Conservation (phyloP, 2,797 vertebrate genomes). For the Pseudomugil gertrudae region DNA sequence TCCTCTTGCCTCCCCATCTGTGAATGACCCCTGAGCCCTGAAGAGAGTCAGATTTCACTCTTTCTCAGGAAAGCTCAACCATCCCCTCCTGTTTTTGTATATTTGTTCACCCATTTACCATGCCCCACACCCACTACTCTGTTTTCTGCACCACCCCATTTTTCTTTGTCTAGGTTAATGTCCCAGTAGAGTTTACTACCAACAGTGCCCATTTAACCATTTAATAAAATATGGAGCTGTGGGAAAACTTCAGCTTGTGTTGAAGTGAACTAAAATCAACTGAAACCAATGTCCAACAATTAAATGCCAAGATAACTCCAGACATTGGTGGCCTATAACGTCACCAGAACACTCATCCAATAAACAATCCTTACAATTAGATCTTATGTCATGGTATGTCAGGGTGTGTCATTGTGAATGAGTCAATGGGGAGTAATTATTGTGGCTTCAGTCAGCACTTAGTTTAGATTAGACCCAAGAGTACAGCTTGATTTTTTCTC, state of each 20-base stretch:
- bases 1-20: constrained; percentile 27
- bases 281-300: constrained; percentile 9
- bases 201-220: constrained; percentile 31
- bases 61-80: constrained; percentile 62
- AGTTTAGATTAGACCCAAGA: constrained; percentile 43
- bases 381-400: constrained; percentile 55
- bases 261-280: constrained; percentile 10
- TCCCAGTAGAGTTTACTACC: constrained; percentile 18
- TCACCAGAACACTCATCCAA: constrained; percentile 33
- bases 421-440: constrained; percentile 63
- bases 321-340: constrained; percentile 32
- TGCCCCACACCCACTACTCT: constrained; percentile 49
- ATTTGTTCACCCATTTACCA: constrained; percentile 59
- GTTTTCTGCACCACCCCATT: constrained; percentile 44
- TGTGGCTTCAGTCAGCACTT: constrained; percentile 47
- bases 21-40: constrained; percentile 59
- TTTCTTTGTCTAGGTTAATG: constrained; percentile 16
- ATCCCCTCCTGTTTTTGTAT: constrained; percentile 35
- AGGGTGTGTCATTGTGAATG: constrained; percentile 56
- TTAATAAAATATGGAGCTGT: constrained; percentile 22
- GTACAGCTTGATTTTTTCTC: constrained; percentile 53
- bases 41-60: constrained; percentile 67
- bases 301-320: constrained; percentile 40
- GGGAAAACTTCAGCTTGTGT: constrained; percentile 17
- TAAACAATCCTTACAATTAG: constrained; percentile 53